phyloP scores from a whole-genome alignment of 1,140 invertebrate genomes.

The Cyphomyrmex costatus region DNA sequence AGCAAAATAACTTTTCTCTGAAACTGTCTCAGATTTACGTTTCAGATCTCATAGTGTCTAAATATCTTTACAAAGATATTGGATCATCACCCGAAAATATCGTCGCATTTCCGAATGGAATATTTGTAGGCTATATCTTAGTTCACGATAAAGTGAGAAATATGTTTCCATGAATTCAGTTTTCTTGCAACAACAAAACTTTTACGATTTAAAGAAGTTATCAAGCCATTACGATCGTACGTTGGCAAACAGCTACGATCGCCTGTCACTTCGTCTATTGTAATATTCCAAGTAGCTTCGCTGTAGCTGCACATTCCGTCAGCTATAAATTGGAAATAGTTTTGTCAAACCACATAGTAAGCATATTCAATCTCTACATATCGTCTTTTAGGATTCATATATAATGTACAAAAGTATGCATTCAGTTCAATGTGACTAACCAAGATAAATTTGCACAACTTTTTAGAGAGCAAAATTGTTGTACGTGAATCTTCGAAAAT shows the following conservation, averaged over 20 bases:
- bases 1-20: neutral
- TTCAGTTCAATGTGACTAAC: conserved; percentile 42
- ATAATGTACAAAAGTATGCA: conserved; percentile 45
- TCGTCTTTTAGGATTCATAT: conserved; percentile 10
- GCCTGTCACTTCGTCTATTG: conserved; percentile 29
- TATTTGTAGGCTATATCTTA: conserved; percentile 15
- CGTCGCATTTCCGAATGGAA: neutral
- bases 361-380: conserved; percentile 55
- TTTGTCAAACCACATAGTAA: conserved; percentile 65
- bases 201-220: conserved; percentile 16
- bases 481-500: conserved; percentile 12
- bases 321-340: conserved; percentile 63
- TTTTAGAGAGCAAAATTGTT: conserved; percentile 49
- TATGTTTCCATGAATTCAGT: conserved; percentile 4
- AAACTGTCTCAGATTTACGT: neutral
- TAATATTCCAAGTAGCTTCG: conserved; percentile 65
- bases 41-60: neutral
- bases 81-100: neutral
- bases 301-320: conserved; percentile 25
- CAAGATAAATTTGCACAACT: conserved; percentile 59
- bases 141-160: conserved; percentile 12
- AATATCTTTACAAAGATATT: conserved; percentile 5
- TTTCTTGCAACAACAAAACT: conserved; percentile 4
- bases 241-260: conserved; percentile 26
- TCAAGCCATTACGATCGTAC: conserved; percentile 21